Percentiles rank a stretch among this genome's conserved stretches.
These are phyloP conservation scores for Epirrhoe tristata DNA, from an alignment of 2,888 invertebrate species.

Conservation along the genomic window DNA sequence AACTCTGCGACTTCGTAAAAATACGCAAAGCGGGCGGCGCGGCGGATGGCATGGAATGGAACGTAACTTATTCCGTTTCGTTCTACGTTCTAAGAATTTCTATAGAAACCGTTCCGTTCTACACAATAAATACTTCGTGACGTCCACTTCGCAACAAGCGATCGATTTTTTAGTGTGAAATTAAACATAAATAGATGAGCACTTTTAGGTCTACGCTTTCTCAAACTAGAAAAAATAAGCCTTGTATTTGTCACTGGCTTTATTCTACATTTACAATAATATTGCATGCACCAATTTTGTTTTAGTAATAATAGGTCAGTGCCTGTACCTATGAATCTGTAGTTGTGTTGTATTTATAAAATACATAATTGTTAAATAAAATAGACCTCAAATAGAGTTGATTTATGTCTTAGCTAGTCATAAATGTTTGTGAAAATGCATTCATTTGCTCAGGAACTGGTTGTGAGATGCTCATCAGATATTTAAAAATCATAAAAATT, in stretches of 20 bases:
- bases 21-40: not conserved
- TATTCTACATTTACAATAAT: not conserved
- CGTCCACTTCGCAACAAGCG: not conserved
- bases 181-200: not conserved
- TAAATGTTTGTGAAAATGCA: not conserved
- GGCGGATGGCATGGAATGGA: conserved; percentile 5
- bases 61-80: conserved; percentile 12
- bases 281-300: not conserved
- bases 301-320: not conserved
- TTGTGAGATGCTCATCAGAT: not conserved
- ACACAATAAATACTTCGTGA: no score
- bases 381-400: no score
- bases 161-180: not conserved
- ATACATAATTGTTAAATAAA: no score
- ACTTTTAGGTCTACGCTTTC: not conserved
- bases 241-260: not conserved
- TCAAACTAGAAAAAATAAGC: not conserved
- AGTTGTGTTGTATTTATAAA: not conserved
- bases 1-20: no score
- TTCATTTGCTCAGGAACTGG: not conserved
- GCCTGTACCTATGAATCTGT: not conserved
- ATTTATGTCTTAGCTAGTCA: not conserved
- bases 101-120: conserved; percentile 1
- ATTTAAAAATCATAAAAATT: no score
- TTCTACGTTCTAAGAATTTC: conserved; percentile 2